Conservation (phyloP, 2,797 vertebrate species). For the Tokudaia muenninki region DNA sequence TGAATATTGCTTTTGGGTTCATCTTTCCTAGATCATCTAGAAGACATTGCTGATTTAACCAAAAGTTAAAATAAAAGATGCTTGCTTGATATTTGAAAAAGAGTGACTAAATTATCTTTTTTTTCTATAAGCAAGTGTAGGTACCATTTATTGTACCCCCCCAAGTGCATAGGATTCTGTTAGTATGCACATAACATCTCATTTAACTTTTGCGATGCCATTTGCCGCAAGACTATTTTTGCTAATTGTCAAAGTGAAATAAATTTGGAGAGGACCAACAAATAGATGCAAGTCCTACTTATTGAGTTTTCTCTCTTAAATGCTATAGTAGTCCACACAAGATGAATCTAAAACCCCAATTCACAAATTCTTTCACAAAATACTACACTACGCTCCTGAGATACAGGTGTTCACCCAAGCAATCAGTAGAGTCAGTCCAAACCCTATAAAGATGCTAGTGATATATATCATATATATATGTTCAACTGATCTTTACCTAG, state of each 20-base stretch:
- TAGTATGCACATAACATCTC: not conserved
- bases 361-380: constrained; percentile 54
- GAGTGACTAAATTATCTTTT: constrained; percentile 44
- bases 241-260: constrained; percentile 47
- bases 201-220: not conserved
- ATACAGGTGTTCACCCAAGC: not conserved
- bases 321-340: not conserved
- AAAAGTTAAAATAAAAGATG: constrained; percentile 40
- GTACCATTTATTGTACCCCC: constrained; percentile 12
- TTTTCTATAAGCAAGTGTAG: not conserved
- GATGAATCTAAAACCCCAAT: constrained; percentile 55
- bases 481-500: not conserved
- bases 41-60: not conserved
- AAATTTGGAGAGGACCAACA: constrained; percentile 38
- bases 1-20: constrained; percentile 9
- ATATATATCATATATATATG: not conserved
- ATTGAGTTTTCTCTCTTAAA: constrained; percentile 36
- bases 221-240: constrained; percentile 15
- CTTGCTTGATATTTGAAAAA: constrained; percentile 54
- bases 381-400: not conserved
- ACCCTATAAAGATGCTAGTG: not conserved
- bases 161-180: not conserved
- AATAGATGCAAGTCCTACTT: constrained; percentile 8
- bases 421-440: not conserved
- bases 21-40: not conserved